Evolutionary conservation across 2,113 vertebrate species (phyloP), one percentile per base, ranked within the genome.

Genomic region (Corvus cornix): DNA sequence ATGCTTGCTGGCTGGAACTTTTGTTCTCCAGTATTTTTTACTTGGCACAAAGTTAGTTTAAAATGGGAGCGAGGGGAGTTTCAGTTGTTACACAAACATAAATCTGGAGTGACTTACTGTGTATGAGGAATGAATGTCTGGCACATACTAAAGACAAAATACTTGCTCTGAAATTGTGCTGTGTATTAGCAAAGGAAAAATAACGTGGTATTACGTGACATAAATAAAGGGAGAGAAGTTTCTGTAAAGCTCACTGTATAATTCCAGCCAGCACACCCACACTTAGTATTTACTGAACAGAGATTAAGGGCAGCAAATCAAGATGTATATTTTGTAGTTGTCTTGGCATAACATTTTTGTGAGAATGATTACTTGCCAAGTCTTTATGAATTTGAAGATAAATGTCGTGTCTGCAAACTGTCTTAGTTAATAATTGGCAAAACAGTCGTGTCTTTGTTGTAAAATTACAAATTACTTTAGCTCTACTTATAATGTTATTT

Each of bases 141-240:
- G 96, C 95, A 90, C 49, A 2, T 84, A 75, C 26, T 84, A 59
- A 85, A 94, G 88, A 89, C 86, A 87, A 87, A 95, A 92, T 95
- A 78, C 88, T 93, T 11, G 0, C 53, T 84, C 73, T 89, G 89
- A 94, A 95, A 90, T 94, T 93, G 86, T 84, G 53, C 93, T 93
- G 49, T 93, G 62, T 94, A 26, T 96, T 97, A 95, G 92, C 60
- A 94, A 73, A 95, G 86, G 76, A 95, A 96, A 95, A 96, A 95
- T 95, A 95, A 92, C 19, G 2, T 74, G 82, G 59, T 88, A 87
- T 88, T 97, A 87, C 10, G 9, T 96, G 96, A 96, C 92, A 95
- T 77, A 90, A 95, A 93, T 91, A 88, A 96, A 94, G 92, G 90
- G 53, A 87, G 77, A 92, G 58, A 74, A 56, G 26, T 95, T 95